These are phyloP conservation scores for Archivesica marissinica DNA, from an alignment of 1,140 invertebrate genomes.

Conservation along the genomic window DNA sequence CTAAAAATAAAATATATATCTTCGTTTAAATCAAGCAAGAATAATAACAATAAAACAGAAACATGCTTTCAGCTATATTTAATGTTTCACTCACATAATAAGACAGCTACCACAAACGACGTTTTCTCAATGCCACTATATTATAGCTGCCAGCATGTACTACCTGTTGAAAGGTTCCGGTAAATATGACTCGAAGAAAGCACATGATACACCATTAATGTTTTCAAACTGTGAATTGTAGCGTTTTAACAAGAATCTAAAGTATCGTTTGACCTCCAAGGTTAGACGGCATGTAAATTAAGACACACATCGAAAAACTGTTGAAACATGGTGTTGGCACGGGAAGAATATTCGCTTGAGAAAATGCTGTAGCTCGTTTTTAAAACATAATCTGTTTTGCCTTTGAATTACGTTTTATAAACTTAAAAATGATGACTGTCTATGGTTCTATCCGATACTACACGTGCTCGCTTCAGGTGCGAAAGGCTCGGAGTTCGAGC, in stretches of 20 bases:
- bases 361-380: background rate
- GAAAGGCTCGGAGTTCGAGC: too few relatives aligned
- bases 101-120: background rate
- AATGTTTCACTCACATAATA: background rate
- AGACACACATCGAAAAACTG: background rate
- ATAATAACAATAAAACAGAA: too few relatives aligned
- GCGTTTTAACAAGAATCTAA: slow-evolving; percentile 41
- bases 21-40: too few relatives aligned
- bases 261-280: slow-evolving; percentile 35
- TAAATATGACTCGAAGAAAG: background rate
- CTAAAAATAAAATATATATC: too few relatives aligned
- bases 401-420: too few relatives aligned
- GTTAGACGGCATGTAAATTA: slow-evolving; percentile 31
- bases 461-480: too few relatives aligned
- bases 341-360: slow-evolving; percentile 3
- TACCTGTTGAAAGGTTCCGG: slow-evolving; percentile 30
- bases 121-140: background rate
- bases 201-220: slow-evolving; percentile 39
- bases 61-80: too few relatives aligned
- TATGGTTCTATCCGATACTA: too few relatives aligned
- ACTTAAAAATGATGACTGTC: too few relatives aligned
- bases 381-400: background rate
- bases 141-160: background rate
- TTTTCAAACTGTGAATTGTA: slow-evolving; percentile 47
- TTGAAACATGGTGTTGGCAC: slow-evolving; percentile 2